Base-by-base conservation (phyloP, 2,888 invertebrate genomes). In the Metellina segmentata region DNA sequence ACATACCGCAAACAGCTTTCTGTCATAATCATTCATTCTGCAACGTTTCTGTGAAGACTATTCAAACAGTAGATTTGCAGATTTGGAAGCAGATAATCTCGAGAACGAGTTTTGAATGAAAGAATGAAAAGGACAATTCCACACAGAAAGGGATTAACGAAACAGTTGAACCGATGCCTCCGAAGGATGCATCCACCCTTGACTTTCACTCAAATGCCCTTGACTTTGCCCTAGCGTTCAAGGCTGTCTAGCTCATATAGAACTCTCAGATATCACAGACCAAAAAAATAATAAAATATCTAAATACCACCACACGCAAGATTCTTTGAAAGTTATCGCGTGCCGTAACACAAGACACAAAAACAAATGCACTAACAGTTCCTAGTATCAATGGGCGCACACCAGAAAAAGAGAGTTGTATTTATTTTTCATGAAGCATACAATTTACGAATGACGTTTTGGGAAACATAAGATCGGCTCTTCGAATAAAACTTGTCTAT, bases 201-300 rank as follows among this genome's bases (percentile, higher is more conserved):
- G 86, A 86, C 77, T 78, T 69, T 20, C 11, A 71, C 52, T 61
- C 61, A 61, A 61, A 9, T 87, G 72, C 53, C 87, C 87, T 87
- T 87, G 87, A 87, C 81, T 72, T 53, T 19, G 19, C 70, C 72
- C 72, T 34, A 69, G 53, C 74, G 69, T 81, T 81, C 88, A 88
- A 88, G 81, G 88, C 53, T 75, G 74, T 88, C 81, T 81, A 78
- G 61, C 85, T 75, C 53, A n/a, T 85, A 70, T 16, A 61, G 61
- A 61, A 61, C 61, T 61, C 61, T 0, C 61, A 61, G 61, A 61
- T 16, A 61, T 16, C 7, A 6, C 61, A 61, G 61, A 61, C 61
- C 11, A 61, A 61, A 61, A 61, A 61, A 16, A 61, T 5, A 61
- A 61, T 61, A 61, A 61, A 61, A 61, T 16, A 9, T 11, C 61